A percentile compares a stretch with the other conserved stretches of the same genome.
Evolutionary conservation across 2,888 invertebrate genomes (phyloP).

Genomic region (Athrips mouffetella): DNA sequence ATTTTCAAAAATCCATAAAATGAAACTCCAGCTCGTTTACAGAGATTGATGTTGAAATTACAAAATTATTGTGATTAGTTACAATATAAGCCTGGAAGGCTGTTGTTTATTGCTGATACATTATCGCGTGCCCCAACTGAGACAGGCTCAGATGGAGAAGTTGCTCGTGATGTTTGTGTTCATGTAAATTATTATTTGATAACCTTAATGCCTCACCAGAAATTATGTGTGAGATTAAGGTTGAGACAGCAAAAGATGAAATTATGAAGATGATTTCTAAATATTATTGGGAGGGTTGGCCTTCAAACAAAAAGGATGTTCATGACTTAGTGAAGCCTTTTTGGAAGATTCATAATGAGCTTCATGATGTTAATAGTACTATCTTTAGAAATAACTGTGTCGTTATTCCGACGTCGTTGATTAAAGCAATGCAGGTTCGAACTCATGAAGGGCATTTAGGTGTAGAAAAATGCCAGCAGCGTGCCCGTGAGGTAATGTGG

Average conservation of each 20-base stretch:
- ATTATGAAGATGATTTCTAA: neutral
- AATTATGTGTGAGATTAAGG: slow-evolving; percentile 4
- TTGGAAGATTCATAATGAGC: slow-evolving; percentile 2
- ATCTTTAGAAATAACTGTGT: slow-evolving; percentile 3
- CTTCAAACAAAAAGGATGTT: slow-evolving; percentile 5
- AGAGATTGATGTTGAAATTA: slow-evolving; percentile 1
- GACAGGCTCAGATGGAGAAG: slow-evolving; percentile 12
- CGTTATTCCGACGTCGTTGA: neutral
- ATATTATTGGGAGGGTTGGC: slow-evolving; percentile 10
- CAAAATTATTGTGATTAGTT: neutral
- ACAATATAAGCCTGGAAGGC: slow-evolving; percentile 30
- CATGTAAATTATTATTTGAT: slow-evolving; percentile 8
- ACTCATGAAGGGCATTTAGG: slow-evolving; percentile 21
- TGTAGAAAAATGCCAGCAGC: slow-evolving; percentile 19
- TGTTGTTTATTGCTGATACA: slow-evolving; percentile 30
- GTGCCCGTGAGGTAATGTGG: slow-evolving; percentile 23
- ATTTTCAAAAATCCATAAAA: too few species aligned
- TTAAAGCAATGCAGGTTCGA: slow-evolving; percentile 12
- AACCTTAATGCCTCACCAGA: neutral
- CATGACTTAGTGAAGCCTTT: slow-evolving; percentile 5
- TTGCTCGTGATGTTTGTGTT: slow-evolving; percentile 12
- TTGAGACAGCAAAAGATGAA: slow-evolving; percentile 6
- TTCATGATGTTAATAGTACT: slow-evolving; percentile 7
- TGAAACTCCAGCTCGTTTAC: slow-evolving; percentile 13
- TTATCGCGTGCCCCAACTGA: slow-evolving; percentile 25